phyloP scores from a whole-genome alignment of 2,888 invertebrate genomes.

The Camponotus fellah region DNA sequence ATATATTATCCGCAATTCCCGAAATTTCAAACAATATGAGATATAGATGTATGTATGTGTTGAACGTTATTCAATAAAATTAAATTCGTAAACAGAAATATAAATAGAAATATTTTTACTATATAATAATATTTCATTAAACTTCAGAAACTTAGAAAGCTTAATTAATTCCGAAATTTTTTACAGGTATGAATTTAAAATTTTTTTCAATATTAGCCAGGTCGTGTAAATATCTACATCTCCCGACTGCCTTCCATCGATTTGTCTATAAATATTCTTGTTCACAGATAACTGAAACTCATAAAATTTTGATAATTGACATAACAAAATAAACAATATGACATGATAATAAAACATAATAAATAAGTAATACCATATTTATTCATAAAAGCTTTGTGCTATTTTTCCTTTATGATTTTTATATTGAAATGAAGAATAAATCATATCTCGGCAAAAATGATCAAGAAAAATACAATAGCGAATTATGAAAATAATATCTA shows the following conservation, averaged over 20 bases:
- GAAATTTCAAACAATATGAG: no score
- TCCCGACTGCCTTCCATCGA: not conserved
- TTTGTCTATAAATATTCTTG: not conserved
- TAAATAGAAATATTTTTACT: no score
- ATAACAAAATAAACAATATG: not conserved
- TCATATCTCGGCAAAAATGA: not conserved
- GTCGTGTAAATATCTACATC: not conserved
- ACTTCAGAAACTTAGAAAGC: no score
- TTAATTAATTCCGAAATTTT: no score
- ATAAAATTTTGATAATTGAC: slow-evolving; percentile 2
- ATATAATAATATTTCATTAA: no score
- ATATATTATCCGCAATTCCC: no score
- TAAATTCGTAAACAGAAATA: no score
- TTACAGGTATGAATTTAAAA: no score
- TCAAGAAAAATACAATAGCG: not conserved
- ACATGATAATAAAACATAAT: not conserved
- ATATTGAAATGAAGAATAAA: not conserved
- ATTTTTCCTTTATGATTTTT: not conserved
- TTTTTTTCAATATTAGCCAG: no score
- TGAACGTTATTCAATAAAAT: no score
- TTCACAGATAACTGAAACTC: not conserved
- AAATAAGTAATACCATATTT: not conserved
- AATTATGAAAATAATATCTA: not conserved
- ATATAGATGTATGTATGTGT: no score
- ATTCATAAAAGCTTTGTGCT: not conserved